phyloP scores from a whole-genome alignment of 2,797 vertebrate species.

The Cichlasoma orientale region DNA sequence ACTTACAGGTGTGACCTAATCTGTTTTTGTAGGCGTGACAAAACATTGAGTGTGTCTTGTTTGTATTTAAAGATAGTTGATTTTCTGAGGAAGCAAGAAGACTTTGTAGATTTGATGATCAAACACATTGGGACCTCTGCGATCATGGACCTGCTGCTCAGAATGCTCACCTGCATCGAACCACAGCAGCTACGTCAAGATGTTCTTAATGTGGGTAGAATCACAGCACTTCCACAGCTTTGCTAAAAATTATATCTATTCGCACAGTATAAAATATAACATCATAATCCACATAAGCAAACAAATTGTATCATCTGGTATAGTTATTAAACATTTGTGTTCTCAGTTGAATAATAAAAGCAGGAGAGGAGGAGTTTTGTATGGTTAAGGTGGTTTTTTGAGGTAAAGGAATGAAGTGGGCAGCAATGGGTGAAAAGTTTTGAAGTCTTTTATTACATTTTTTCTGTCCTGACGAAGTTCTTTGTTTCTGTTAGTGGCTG shows the following conservation, averaged over 20 bases:
- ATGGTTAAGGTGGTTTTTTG: too few species aligned
- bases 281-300: neutral
- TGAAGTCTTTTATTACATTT: neutral
- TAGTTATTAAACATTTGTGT: neutral
- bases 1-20: neutral
- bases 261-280: neutral
- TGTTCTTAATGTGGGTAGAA: constrained; percentile 90
- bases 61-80: constrained; percentile 89
- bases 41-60: neutral
- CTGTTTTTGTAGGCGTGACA: neutral
- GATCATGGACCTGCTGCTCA: constrained; percentile 97
- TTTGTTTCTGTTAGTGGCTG: constrained; percentile 86
- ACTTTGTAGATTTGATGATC: constrained; percentile 97
- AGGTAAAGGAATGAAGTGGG: neutral
- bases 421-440: neutral
- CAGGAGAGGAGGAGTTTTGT: too few species aligned
- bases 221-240: neutral
- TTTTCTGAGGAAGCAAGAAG: constrained; percentile 93
- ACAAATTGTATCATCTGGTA: neutral
- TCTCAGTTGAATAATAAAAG: neutral
- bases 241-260: neutral
- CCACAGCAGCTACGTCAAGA: constrained; percentile 96
- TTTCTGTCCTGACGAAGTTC: neutral
- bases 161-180: constrained; percentile 97
- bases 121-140: constrained; percentile 99